A percentile compares a stretch with the other conserved stretches of the same genome.
These are phyloP conservation scores for Sparus aurata DNA, from an alignment of 2,797 vertebrate species.

Conservation along the genomic window DNA sequence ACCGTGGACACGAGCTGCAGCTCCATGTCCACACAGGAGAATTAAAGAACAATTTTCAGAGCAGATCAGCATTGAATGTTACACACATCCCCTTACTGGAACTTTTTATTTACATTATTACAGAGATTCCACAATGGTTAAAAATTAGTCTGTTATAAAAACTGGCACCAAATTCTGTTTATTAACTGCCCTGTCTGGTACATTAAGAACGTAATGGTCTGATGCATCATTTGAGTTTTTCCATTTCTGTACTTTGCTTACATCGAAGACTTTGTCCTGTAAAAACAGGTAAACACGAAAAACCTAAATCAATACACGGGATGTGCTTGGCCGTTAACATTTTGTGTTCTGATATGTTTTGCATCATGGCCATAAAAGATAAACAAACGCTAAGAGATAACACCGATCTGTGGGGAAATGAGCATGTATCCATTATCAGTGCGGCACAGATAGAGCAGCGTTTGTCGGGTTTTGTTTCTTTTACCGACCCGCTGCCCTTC, in stretches of 20 bases:
- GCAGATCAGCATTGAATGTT: slow-evolving; percentile 6
- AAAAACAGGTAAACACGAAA: slow-evolving; percentile 20
- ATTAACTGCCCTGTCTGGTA: not conserved
- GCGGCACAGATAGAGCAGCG: slow-evolving; percentile 38
- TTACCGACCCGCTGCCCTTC: slow-evolving; percentile 52
- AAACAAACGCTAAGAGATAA: slow-evolving; percentile 49
- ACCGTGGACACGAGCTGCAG: slow-evolving; percentile 2
- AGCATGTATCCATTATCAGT: slow-evolving; percentile 49
- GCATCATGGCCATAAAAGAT: slow-evolving; percentile 21
- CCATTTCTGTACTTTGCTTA: not conserved
- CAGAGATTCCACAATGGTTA: not conserved
- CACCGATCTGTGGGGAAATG: slow-evolving; percentile 55
- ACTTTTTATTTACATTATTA: slow-evolving; percentile 16
- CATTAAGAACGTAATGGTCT: slow-evolving; percentile 6
- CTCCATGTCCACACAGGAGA: slow-evolving; percentile 5
- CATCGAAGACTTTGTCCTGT: slow-evolving; percentile 1
- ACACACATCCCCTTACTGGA: not conserved
- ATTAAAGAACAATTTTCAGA: slow-evolving; percentile 8
- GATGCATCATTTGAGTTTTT: slow-evolving; percentile 1
- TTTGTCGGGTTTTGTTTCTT: slow-evolving; percentile 54
- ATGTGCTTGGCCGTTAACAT: not conserved
- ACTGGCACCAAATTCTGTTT: not conserved
- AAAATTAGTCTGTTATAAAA: not conserved
- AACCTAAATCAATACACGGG: slow-evolving; percentile 21
- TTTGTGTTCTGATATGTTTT: slow-evolving; percentile 18